Conservation (phyloP, 2,888 invertebrate genomes). For the Periphyllus acericola region DNA sequence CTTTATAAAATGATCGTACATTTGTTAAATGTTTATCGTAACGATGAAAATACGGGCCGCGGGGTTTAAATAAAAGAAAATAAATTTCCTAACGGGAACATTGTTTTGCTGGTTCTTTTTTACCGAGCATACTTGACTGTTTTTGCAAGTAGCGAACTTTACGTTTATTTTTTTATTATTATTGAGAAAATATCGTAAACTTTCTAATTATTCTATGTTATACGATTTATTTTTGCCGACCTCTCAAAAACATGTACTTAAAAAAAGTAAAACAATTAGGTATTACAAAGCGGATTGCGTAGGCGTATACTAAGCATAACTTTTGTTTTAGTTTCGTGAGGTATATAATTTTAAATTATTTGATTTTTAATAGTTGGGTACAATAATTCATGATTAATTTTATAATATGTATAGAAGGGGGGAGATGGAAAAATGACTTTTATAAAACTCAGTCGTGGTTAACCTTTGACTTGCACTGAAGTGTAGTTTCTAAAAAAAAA, state of each 20-base stretch:
- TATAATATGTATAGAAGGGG: not conserved
- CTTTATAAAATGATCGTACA: not conserved
- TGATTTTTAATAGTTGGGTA: not conserved
- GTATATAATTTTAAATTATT: not conserved
- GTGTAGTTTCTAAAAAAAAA: not conserved
- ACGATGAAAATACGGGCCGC: not conserved
- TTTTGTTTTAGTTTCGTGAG: not conserved
- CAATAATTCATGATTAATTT: not conserved
- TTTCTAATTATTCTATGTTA: conserved; percentile 18
- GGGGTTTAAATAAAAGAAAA: not conserved
- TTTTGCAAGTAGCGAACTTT: not conserved
- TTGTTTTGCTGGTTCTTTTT: conserved; percentile 9
- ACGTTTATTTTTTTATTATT: not conserved
- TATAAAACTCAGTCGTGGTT: not conserved
- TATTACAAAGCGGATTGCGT: not conserved
- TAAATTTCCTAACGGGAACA: conserved; percentile 7
- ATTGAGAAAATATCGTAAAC: conserved; percentile 36
- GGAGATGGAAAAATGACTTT: too few species aligned
- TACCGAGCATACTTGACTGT: not conserved
- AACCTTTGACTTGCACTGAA: not conserved
- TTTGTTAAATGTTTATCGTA: conserved; percentile 25
- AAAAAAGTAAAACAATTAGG: not conserved
- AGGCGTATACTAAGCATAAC: not conserved
- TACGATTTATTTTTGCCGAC: conserved; percentile 13
- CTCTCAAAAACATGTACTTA: conserved; percentile 10